phyloP scores from a whole-genome alignment of 2,888 invertebrate species.

The Neelides folsomi region DNA sequence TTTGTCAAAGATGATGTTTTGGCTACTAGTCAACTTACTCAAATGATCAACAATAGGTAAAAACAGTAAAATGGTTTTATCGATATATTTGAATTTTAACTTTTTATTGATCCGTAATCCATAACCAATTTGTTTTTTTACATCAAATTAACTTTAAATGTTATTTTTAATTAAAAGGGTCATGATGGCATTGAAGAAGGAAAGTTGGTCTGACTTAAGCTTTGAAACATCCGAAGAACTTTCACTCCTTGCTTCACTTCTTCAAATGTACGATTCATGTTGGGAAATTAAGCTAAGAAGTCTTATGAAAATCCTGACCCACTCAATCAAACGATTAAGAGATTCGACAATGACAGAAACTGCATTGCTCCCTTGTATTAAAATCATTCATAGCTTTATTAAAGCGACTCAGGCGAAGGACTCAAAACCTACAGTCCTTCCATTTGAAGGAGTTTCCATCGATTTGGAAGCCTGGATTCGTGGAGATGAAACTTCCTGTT shows the following conservation, averaged over 20 bases:
- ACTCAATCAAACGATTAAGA: slow-evolving; percentile 59
- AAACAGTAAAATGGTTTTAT: background rate
- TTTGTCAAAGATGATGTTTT: slow-evolving; percentile 31
- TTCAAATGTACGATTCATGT: slow-evolving; percentile 84
- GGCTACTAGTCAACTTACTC: slow-evolving; percentile 29
- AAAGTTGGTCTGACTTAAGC: slow-evolving; percentile 44
- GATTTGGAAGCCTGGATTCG: slow-evolving; percentile 60
- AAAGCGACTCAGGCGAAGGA: slow-evolving; percentile 33
- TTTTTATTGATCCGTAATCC: background rate
- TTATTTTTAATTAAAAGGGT: background rate
- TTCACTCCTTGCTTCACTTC: slow-evolving; percentile 67
- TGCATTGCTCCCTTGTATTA: slow-evolving; percentile 80
- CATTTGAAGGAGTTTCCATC: slow-evolving; percentile 51
- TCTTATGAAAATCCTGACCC: slow-evolving; percentile 73
- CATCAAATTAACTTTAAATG: background rate
- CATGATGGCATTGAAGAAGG: slow-evolving; percentile 10
- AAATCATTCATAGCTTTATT: slow-evolving; percentile 73
- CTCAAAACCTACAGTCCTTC: slow-evolving; percentile 40
- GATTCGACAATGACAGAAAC: slow-evolving; percentile 80
- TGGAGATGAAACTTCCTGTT: slow-evolving; percentile 55
- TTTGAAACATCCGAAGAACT: slow-evolving; percentile 55
- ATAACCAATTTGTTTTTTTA: background rate
- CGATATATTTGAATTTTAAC: background rate
- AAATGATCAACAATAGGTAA: slow-evolving; percentile 29
- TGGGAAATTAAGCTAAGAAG: slow-evolving; percentile 83